A percentile compares a stretch with the other conserved stretches of the same genome.
These are phyloP conservation scores for Furcifer pardalis DNA, from an alignment of 2,797 vertebrate genomes.

Conservation along the genomic window DNA sequence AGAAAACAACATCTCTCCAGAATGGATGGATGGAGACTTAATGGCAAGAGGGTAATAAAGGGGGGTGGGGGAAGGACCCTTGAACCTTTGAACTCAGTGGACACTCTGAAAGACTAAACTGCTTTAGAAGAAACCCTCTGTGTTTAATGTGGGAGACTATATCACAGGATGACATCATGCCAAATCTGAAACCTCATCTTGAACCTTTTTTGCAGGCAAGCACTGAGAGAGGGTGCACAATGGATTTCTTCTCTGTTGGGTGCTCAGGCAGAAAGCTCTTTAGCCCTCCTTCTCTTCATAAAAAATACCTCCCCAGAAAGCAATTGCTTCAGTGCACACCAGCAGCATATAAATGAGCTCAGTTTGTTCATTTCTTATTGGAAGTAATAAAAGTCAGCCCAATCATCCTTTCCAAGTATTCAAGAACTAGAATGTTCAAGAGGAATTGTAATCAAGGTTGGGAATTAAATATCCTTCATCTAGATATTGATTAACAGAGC, in stretches of 20 bases:
- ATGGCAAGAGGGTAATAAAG: constrained; percentile 22
- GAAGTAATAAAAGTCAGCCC: neutral
- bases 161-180: constrained; percentile 60
- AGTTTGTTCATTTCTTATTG: constrained; percentile 20
- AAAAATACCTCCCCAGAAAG: constrained; percentile 31
- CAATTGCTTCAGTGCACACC: neutral
- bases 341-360: constrained; percentile 24
- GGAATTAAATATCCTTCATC: neutral
- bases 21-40: constrained; percentile 13
- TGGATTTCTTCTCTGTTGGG: constrained; percentile 44
- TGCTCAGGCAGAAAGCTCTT: constrained; percentile 22
- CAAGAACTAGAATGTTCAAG: neutral
- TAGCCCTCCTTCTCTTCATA: neutral
- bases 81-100: constrained; percentile 34
- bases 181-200: constrained; percentile 46
- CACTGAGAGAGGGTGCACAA: constrained; percentile 45
- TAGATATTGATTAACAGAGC: neutral
- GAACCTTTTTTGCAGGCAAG: constrained; percentile 25
- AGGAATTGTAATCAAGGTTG: neutral
- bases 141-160: constrained; percentile 36
- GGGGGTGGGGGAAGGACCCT: neutral
- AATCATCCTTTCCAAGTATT: neutral
- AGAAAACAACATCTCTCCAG: neutral
- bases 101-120: constrained; percentile 20
- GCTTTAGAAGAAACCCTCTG: constrained; percentile 44